Percentiles rank a stretch among this genome's conserved stretches.
Evolutionary conservation across 2,797 vertebrate species (phyloP).

Genomic region (Cetoscarus ocellatus): DNA sequence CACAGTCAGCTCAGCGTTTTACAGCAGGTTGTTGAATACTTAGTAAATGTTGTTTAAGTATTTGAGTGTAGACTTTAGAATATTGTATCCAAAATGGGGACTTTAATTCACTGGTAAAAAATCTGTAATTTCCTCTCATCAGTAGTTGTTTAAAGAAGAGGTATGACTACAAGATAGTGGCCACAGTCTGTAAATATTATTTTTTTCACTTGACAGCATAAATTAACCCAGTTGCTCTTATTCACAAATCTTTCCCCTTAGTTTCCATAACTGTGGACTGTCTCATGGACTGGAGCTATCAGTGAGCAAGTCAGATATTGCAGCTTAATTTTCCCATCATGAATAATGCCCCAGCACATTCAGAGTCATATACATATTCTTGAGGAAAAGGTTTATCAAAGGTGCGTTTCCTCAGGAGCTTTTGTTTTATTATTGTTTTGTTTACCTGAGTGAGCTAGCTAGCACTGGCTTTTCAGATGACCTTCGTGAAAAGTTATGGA

Average conservation of each 20-base stretch:
- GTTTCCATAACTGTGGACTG: constrained; percentile 17
- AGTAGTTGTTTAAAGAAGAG: background rate
- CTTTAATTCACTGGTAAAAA: constrained; percentile 16
- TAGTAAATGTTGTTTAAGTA: background rate
- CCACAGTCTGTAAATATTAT: background rate
- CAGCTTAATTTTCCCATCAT: constrained; percentile 36
- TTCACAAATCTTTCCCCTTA: constrained; percentile 1
- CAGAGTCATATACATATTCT: constrained; percentile 14
- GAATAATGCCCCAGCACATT: constrained; percentile 39
- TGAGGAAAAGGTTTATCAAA: constrained; percentile 13
- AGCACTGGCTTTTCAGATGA: constrained; percentile 31
- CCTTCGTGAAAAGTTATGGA: constrained; percentile 53
- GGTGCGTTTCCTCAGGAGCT: constrained; percentile 10
- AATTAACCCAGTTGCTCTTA: constrained; percentile 1
- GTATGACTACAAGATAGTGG: background rate
- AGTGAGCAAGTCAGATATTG: constrained; percentile 18
- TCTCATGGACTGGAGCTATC: constrained; percentile 21
- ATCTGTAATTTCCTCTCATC: background rate
- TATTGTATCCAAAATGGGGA: background rate
- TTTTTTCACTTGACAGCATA: constrained; percentile 3
- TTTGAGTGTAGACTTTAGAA: constrained; percentile 1
- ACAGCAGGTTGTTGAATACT: background rate
- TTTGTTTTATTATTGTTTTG: constrained; percentile 27
- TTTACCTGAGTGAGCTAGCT: constrained; percentile 35
- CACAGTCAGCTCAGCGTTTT: constrained; percentile 7